These are phyloP conservation scores for Polyergus mexicanus DNA, from an alignment of 1,140 invertebrate genomes.

Conservation along the genomic window DNA sequence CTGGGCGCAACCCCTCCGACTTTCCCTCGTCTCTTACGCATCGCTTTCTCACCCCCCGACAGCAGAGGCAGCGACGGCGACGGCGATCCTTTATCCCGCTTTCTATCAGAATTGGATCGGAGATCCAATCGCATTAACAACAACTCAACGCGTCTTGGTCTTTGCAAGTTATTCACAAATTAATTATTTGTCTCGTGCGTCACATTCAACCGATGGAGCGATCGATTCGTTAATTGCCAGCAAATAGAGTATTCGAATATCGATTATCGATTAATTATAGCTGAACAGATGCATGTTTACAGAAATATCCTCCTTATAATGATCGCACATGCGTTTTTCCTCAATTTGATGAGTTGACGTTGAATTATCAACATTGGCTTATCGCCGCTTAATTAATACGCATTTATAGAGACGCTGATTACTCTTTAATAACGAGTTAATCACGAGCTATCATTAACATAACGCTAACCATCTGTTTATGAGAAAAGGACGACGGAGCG, in stretches of 20 bases:
- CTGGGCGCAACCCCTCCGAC: conserved; percentile 19
- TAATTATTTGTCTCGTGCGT: conserved; percentile 24
- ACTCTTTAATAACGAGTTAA: conserved; percentile 24
- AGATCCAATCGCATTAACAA: conserved; percentile 23
- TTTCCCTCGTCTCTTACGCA: conserved; percentile 35
- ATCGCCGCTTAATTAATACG: conserved; percentile 13
- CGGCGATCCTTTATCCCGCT: conserved; percentile 45
- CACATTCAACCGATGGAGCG: background rate
- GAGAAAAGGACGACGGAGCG: background rate
- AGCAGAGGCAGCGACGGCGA: background rate
- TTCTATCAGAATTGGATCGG: conserved; percentile 62
- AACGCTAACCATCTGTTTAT: background rate
- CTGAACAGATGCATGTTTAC: background rate
- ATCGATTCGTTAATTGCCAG: conserved; percentile 6
- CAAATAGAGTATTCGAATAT: conserved; percentile 3
- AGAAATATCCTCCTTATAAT: conserved; percentile 3
- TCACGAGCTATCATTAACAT: background rate
- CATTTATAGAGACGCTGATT: background rate
- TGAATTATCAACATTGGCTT: conserved; percentile 2
- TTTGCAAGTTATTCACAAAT: conserved; percentile 1
- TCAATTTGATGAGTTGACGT: too few relatives aligned
- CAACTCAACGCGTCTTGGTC: conserved; percentile 36
- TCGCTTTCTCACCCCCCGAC: conserved; percentile 15
- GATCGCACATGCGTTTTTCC: background rate
- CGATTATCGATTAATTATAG: conserved; percentile 13